These are phyloP conservation scores for Myodes glareolus DNA, from an alignment of 2,113 vertebrate genomes.

Conservation along the genomic window DNA sequence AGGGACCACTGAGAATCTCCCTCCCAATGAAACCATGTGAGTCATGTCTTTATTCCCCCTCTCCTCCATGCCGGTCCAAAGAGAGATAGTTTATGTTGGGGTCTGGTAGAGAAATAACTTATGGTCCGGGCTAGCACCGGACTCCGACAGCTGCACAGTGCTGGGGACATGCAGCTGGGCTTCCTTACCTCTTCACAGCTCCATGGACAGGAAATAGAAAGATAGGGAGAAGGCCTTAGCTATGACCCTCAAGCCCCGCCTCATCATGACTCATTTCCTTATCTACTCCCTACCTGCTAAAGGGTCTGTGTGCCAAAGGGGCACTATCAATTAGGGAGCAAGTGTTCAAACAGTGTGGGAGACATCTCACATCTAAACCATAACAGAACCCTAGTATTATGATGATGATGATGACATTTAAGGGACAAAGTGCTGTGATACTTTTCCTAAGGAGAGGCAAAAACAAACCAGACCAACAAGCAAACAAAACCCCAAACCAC, in stretches of 20 bases:
- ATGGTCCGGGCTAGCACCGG: too few relatives aligned
- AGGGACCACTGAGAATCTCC: too few relatives aligned
- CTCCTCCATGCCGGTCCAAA: too few relatives aligned
- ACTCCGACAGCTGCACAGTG: neutral
- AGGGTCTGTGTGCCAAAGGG: neutral
- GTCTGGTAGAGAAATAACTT: too few relatives aligned
- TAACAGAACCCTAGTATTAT: neutral
- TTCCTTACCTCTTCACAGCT: neutral
- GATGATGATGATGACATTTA: slow-evolving; percentile 12
- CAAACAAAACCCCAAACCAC: neutral
- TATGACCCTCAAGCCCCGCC: neutral
- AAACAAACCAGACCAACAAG: neutral
- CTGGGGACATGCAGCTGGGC: neutral
- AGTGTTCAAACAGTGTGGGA: neutral
- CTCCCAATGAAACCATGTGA: too few relatives aligned
- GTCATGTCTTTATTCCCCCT: too few relatives aligned
- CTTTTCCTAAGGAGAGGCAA: neutral
- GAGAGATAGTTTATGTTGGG: too few relatives aligned
- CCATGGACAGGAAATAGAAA: neutral
- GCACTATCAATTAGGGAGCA: neutral
- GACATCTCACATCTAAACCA: neutral
- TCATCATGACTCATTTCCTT: neutral
- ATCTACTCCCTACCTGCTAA: neutral
- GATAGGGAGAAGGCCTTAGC: neutral
- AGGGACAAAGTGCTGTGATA: neutral